Conservation (phyloP, 35 echinoderm and acorn worm species). For the Stichopus chloronotus region DNA sequence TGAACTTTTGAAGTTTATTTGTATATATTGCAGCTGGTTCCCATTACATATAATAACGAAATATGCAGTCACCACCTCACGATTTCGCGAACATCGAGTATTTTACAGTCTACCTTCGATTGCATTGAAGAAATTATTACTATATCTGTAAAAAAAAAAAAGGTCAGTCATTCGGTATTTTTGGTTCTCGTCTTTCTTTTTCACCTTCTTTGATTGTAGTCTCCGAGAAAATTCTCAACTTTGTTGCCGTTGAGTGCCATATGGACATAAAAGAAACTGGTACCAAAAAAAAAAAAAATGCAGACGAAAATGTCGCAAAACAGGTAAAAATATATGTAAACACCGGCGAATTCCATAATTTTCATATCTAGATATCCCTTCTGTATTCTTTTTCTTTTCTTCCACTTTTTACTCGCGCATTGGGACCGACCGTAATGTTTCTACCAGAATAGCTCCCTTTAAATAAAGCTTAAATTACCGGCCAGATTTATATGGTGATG, state of each 20-base stretch:
- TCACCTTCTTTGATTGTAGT: background rate
- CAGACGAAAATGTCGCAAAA: too few relatives aligned
- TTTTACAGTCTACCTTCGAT: background rate
- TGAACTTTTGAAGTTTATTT: background rate
- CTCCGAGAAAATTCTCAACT: too few relatives aligned
- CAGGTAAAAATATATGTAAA: too few relatives aligned
- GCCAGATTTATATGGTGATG: slow-evolving; percentile 36
- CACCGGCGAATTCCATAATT: background rate
- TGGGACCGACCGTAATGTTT: slow-evolving; percentile 36
- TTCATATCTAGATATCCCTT: background rate
- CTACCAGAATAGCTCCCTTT: slow-evolving; percentile 22
- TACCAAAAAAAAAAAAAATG: too few relatives aligned
- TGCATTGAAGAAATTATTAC: background rate
- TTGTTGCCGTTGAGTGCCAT: too few relatives aligned
- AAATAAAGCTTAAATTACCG: slow-evolving; percentile 30
- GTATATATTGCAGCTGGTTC: too few relatives aligned
- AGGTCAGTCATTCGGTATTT: background rate
- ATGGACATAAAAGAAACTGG: too few relatives aligned
- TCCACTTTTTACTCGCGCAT: slow-evolving; percentile 8
- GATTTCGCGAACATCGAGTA: background rate
- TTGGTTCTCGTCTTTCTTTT: background rate
- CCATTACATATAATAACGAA: background rate
- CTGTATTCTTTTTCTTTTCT: background rate
- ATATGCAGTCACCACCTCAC: background rate
- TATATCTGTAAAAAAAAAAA: too few relatives aligned